Base-by-base conservation (phyloP, 2,888 invertebrate genomes). In the Rhaphigaster nebulosa region DNA sequence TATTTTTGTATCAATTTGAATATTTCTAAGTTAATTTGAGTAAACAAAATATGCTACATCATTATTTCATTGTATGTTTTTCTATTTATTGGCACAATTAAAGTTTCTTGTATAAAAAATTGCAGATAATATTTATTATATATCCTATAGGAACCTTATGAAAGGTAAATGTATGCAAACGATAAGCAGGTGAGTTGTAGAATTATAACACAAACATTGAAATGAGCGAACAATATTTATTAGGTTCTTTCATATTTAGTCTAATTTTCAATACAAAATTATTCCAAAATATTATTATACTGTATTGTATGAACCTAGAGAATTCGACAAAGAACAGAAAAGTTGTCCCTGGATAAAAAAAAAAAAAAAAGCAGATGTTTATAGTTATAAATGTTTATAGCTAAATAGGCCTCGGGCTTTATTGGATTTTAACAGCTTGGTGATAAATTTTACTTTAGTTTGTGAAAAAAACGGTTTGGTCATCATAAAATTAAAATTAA, bases 401-500 rank as follows among this genome's bases (percentile, higher is more conserved):
- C 45, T 41, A 45, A 84, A n/a, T 45, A 45, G 80, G 26, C 12
- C 0, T 26, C 45, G 45, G 45, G 26, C 38, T n/a, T 38, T 84
- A 84, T 84, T 38, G 45, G 70, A 34, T 34, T 70, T 70, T 70
- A 70, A 70, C 70, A 70, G 20, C 70, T 20, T 70, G 34, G 80
- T 23, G 80, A 84, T 84, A 84, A 84, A 84, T 84, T 84, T 38
- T 84, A 84, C 45, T 84, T 84, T 26, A 26, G 45, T 84, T 84
- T 45, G 80, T 84, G 23, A 84, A 84, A 70, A 56, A 84, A 84
- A 84, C 41, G 45, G 45, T 38, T 45, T 84, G 80, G 80, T 84
- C 80, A 45, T 45, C 45, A 84, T 84, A 84, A 84, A 84, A 41
- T 34, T 45, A 84, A 84, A 84, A 84, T 84, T 45, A 84, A 45